phyloP scores from a whole-genome alignment of 2,888 invertebrate genomes.

The Cerceris rybyensis region DNA sequence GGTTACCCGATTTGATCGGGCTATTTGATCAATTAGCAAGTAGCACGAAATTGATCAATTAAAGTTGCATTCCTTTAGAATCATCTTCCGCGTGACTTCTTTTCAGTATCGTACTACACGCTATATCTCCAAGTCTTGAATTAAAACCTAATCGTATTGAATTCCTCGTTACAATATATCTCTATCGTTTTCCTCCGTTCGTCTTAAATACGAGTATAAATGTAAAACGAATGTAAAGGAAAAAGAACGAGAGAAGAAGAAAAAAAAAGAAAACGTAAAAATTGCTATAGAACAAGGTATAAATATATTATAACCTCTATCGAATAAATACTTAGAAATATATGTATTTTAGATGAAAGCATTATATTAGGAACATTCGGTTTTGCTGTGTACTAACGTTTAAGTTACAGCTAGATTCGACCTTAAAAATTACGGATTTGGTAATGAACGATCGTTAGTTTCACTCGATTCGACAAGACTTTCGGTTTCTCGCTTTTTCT shows the following conservation, averaged over 20 bases:
- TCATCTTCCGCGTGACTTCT: neutral
- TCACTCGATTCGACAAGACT: conserved; percentile 16
- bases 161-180: conserved; percentile 24
- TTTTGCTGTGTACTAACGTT: conserved; percentile 64
- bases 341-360: conserved; percentile 69
- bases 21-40: no score
- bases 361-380: conserved; percentile 73
- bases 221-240: no score
- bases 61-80: no score
- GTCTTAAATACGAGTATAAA: conserved; percentile 30
- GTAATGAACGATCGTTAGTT: conserved; percentile 46
- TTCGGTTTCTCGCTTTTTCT: no score
- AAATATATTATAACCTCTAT: conserved; percentile 61
- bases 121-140: conserved; percentile 36
- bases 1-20: no score
- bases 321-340: conserved; percentile 62
- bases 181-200: conserved; percentile 16
- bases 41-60: no score
- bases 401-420: conserved; percentile 54
- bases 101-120: conserved; percentile 34
- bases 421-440: conserved; percentile 54
- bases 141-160: conserved; percentile 23
- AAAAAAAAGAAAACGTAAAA: conserved; percentile 35
- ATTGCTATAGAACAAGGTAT: conserved; percentile 44
- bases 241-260: no score